Percentiles rank a stretch among this genome's conserved stretches.
Evolutionary conservation across 2,797 vertebrate species (phyloP).

Genomic region (Lophotriccus pileatus): DNA sequence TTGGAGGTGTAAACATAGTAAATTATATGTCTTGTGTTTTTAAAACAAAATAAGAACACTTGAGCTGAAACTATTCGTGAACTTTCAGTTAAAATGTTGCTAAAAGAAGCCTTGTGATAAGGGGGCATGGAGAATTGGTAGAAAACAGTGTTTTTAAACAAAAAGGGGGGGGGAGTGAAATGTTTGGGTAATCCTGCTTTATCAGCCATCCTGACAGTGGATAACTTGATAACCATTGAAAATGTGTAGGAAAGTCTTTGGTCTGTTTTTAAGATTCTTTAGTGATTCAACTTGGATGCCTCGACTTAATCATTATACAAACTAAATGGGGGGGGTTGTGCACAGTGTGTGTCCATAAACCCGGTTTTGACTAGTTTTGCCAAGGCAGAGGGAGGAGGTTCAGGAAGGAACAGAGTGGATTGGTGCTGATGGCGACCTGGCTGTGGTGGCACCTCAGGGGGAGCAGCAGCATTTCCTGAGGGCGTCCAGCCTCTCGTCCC

Average conservation of each 20-base stretch:
- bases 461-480: neutral
- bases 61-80: neutral
- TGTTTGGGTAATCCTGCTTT: neutral
- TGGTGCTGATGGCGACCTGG: neutral
- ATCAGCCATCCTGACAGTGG: neutral
- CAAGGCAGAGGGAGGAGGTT: neutral
- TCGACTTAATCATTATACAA: neutral
- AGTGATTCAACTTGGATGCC: neutral
- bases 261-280: neutral
- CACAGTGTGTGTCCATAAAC: accelerated
- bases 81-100: neutral
- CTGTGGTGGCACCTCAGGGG: neutral
- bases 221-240: neutral
- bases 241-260: neutral
- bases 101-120: neutral
- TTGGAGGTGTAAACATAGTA: neutral
- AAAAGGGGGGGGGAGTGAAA: accelerated
- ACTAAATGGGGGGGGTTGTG: neutral
- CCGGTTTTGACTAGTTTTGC: accelerated
- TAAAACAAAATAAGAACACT: neutral
- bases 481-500: neutral
- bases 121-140: neutral
- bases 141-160: neutral
- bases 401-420: neutral
- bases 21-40: neutral